phyloP scores from a whole-genome alignment of 2,888 invertebrate genomes.

The Meta bourneti region DNA sequence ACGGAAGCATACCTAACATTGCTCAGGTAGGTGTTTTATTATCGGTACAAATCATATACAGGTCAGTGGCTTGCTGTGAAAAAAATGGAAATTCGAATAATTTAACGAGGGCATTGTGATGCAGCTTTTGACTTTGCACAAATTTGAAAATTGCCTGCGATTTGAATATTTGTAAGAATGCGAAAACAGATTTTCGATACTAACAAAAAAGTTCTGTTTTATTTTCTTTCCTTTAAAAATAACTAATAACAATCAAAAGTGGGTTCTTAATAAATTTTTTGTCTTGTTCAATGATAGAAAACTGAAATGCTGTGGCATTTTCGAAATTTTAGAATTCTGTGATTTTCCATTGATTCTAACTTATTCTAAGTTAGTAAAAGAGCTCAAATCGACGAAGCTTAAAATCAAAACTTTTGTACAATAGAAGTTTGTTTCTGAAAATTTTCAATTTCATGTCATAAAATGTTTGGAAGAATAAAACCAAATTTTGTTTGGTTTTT shows the following conservation, averaged over 20 bases:
- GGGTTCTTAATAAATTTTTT: not conserved
- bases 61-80: conserved; percentile 7
- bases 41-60: not conserved
- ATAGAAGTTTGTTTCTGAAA: too few relatives aligned
- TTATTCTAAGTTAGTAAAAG: too few relatives aligned
- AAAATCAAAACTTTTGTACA: too few relatives aligned
- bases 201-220: not conserved
- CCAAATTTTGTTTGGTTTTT: too few relatives aligned
- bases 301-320: too few relatives aligned
- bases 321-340: too few relatives aligned
- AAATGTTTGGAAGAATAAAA: too few relatives aligned
- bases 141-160: not conserved
- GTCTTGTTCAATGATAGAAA: not conserved
- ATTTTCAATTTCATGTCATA: too few relatives aligned
- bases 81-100: not conserved
- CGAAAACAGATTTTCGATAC: not conserved
- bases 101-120: not conserved
- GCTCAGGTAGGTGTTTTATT: conserved; percentile 55
- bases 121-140: not conserved
- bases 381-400: too few relatives aligned
- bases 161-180: not conserved
- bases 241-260: too few relatives aligned
- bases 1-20: conserved; percentile 26
- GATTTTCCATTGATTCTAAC: too few relatives aligned
- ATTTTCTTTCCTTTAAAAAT: not conserved